These are phyloP conservation scores for Rapana venosa DNA, from an alignment of 2,888 invertebrate genomes.

Conservation along the genomic window DNA sequence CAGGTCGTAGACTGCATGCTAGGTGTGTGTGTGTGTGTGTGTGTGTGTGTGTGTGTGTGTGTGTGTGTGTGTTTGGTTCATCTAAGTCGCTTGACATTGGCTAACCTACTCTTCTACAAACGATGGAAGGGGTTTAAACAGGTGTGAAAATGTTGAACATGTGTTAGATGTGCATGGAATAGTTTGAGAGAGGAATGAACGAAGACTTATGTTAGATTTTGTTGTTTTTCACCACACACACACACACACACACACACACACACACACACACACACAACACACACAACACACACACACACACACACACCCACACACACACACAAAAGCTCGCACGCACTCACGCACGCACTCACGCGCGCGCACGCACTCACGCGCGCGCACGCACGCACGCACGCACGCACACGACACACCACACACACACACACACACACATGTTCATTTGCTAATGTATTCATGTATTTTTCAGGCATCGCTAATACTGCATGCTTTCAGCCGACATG, in stretches of 20 bases:
- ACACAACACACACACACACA: too few relatives aligned
- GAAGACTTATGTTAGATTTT: not conserved
- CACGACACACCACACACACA: too few relatives aligned
- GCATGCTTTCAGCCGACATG: conserved; percentile 70
- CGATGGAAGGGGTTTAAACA: not conserved
- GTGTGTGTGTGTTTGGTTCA: not conserved
- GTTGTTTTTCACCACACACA: not conserved
- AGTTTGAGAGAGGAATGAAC: not conserved
- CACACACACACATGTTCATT: not conserved
- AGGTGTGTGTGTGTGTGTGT: not conserved
- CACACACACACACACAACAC: too few relatives aligned
- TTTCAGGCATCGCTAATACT: conserved; percentile 74
- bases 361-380: not conserved
- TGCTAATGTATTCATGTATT: not conserved
- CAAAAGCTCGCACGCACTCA: too few relatives aligned
- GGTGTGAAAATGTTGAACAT: not conserved
- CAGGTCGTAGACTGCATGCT: not conserved
- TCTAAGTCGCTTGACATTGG: not conserved
- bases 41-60: not conserved
- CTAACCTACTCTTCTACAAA: not conserved
- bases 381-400: not conserved
- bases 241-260: too few relatives aligned
- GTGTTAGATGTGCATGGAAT: not conserved
- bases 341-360: not conserved
- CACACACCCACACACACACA: too few relatives aligned